A percentile compares a stretch with the other conserved stretches of the same genome.
Conservation (phyloP, 2,797 vertebrate species). For the Mycteria americana region DNA sequence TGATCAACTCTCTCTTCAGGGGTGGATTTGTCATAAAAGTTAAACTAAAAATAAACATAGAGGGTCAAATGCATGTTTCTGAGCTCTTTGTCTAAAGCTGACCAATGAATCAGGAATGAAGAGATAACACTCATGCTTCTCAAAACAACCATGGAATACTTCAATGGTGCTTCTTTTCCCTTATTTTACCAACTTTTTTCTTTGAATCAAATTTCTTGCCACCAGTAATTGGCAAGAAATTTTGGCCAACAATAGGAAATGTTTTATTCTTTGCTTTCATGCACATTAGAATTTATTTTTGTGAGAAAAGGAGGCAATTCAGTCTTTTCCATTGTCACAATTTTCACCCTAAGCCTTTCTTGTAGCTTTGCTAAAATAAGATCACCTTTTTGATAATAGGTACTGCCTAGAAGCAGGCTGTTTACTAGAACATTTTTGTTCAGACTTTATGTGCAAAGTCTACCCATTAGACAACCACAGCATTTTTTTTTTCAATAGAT, state of each 20-base stretch:
- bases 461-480: background rate
- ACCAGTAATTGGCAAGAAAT: background rate
- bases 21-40: background rate
- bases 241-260: background rate
- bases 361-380: background rate
- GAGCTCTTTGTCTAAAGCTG: background rate
- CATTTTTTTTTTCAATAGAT: background rate
- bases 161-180: background rate
- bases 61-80: background rate
- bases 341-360: background rate
- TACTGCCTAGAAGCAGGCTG: background rate
- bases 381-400: background rate
- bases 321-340: background rate
- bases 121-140: background rate
- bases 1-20: background rate
- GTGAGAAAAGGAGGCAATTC: background rate
- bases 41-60: background rate
- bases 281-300: background rate
- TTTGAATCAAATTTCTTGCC: background rate
- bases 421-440: background rate
- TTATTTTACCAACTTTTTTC: background rate
- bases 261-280: background rate
- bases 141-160: background rate
- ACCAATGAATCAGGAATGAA: background rate
- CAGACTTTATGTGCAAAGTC: background rate